Evolutionary conservation across 2,113 vertebrate genomes (phyloP).

Genomic region (Brachypteracias leptosomus): DNA sequence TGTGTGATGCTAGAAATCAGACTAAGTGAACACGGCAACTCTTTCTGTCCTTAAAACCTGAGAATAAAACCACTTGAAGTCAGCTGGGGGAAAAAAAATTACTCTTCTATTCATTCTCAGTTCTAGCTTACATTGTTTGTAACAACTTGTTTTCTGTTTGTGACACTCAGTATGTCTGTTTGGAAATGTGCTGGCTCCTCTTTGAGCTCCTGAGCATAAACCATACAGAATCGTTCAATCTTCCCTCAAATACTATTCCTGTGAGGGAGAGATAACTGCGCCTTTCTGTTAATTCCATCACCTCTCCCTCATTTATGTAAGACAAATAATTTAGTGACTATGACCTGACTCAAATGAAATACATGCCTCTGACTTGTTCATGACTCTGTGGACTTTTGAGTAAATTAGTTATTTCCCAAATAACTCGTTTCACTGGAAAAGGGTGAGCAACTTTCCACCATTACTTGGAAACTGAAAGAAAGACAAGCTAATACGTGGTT

Average conservation of each 20-base stretch:
- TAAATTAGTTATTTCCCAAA: conserved; percentile 45
- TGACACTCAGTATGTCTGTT: background rate
- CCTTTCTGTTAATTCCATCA: background rate
- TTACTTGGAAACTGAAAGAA: background rate
- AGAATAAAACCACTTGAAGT: background rate
- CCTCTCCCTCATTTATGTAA: background rate
- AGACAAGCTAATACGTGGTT: background rate
- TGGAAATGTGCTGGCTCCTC: background rate
- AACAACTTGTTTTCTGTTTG: conserved; percentile 14
- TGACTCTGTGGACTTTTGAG: background rate
- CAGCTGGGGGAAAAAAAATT: background rate
- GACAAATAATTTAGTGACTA: background rate
- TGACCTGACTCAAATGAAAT: conserved; percentile 28
- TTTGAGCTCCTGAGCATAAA: background rate
- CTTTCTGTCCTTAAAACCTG: background rate
- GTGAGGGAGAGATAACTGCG: background rate
- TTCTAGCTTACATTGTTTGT: background rate
- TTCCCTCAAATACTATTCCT: background rate
- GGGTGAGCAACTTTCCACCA: background rate
- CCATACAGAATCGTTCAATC: background rate
- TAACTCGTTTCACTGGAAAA: conserved; percentile 20
- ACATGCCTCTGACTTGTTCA: background rate
- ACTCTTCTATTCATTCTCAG: background rate
- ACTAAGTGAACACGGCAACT: background rate
- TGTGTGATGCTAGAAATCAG: background rate